Conservation (phyloP, 1,140 invertebrate genomes). For the Drosophila truncata region DNA sequence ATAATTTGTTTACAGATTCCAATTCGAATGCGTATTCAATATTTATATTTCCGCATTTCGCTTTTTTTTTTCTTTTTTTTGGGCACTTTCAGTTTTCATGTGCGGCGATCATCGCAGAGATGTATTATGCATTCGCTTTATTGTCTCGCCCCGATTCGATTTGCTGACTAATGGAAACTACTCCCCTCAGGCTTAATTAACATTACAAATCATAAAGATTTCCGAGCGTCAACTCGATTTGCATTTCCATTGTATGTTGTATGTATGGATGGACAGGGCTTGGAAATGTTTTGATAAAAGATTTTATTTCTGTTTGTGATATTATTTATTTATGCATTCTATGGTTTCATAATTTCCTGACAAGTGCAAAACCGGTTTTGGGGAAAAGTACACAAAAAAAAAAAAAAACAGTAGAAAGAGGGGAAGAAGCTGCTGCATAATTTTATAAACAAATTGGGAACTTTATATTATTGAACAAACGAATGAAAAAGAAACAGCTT, state of each 20-base stretch:
- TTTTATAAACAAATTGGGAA: slow-evolving; percentile 54
- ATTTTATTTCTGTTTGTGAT: slow-evolving; percentile 50
- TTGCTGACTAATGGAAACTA: slow-evolving; percentile 68
- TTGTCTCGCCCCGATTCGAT: slow-evolving; percentile 51
- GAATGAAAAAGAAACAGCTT: slow-evolving; percentile 4
- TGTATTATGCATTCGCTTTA: slow-evolving; percentile 61
- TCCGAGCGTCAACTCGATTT: slow-evolving; percentile 55
- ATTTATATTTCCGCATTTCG: slow-evolving; percentile 67
- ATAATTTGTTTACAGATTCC: slow-evolving; percentile 55
- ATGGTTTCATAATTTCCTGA: slow-evolving; percentile 65
- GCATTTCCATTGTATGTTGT: slow-evolving; percentile 63
- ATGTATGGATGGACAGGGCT: neutral
- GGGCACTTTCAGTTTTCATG: slow-evolving; percentile 69
- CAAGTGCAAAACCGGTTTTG: slow-evolving; percentile 68
- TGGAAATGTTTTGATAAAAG: slow-evolving; percentile 40
- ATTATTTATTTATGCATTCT: slow-evolving; percentile 75
- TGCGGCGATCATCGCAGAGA: slow-evolving; percentile 2
- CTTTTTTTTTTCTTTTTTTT: slow-evolving; percentile 43
- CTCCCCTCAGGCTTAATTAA: slow-evolving; percentile 61
- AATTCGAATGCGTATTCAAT: slow-evolving; percentile 19
- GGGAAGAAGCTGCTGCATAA: slow-evolving; percentile 31
- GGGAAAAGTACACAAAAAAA: slow-evolving; percentile 19
- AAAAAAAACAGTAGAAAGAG: neutral
- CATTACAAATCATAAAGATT: slow-evolving; percentile 80
- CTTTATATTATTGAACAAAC: slow-evolving; percentile 14